Conservation (phyloP, 2,797 vertebrate species). For the Phoxinus dragarum region DNA sequence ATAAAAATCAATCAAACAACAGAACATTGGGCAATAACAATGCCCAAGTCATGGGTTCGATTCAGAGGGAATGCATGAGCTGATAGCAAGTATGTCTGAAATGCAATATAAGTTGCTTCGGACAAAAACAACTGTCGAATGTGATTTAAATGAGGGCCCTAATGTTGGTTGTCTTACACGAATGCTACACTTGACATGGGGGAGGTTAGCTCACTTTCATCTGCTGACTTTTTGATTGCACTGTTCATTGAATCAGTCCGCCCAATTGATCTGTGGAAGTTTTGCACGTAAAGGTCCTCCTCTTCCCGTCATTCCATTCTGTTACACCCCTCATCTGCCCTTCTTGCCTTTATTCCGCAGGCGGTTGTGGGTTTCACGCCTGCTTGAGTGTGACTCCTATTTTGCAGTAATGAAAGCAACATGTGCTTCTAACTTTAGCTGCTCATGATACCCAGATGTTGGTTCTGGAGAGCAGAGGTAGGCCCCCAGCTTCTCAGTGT, state of each 20-base stretch:
- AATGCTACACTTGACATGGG: not conserved
- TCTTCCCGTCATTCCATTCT: slow-evolving; percentile 44
- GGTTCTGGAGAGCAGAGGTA: slow-evolving; percentile 64
- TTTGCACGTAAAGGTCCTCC: slow-evolving; percentile 12
- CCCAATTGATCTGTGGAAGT: not conserved
- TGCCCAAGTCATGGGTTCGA: not conserved
- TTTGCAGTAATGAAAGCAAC: slow-evolving; percentile 76
- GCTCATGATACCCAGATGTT: slow-evolving; percentile 77
- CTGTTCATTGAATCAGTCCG: not conserved
- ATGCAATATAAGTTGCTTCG: not conserved
- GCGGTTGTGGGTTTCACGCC: slow-evolving; percentile 65
- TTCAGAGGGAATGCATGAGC: not conserved
- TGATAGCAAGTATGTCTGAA: not conserved
- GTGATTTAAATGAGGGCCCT: not conserved
- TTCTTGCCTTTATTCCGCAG: slow-evolving; percentile 48
- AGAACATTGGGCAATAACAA: not conserved
- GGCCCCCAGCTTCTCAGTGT: slow-evolving; percentile 51
- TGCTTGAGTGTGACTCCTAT: slow-evolving; percentile 70
- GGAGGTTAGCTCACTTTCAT: not conserved
- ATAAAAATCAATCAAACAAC: not conserved
- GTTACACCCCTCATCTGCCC: slow-evolving; percentile 29
- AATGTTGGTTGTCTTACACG: not conserved
- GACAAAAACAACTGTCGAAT: not conserved
- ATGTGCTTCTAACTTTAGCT: slow-evolving; percentile 76
- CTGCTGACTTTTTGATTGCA: not conserved